These are phyloP conservation scores for Copidosoma floridanum DNA, from an alignment of 1,140 invertebrate species.

Conservation along the genomic window DNA sequence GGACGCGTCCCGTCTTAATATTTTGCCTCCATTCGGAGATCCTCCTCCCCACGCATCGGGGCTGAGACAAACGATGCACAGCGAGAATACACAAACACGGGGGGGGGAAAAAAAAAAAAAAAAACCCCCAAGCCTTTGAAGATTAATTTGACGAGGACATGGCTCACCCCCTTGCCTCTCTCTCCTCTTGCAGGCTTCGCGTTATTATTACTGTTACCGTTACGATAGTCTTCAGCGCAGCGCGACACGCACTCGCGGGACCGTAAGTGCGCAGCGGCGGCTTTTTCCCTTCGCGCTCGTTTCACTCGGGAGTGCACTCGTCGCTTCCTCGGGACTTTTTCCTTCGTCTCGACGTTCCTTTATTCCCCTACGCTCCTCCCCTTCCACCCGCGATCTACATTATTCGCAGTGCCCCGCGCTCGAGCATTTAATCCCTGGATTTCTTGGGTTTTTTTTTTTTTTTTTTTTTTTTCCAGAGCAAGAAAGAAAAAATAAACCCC, in stretches of 20 bases:
- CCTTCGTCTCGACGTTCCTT: neutral
- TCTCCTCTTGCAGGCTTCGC: too few relatives aligned
- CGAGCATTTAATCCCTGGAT: slow-evolving; percentile 14
- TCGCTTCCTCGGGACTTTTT: neutral
- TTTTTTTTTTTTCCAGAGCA: too few relatives aligned
- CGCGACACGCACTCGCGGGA: too few relatives aligned
- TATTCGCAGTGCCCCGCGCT: neutral
- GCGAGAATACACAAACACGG: neutral
- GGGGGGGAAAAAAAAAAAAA: too few relatives aligned
- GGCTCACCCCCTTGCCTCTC: neutral
- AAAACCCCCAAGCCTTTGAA: slow-evolving; percentile 5
- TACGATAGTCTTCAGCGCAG: too few relatives aligned
- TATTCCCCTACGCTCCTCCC: neutral
- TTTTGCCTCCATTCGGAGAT: too few relatives aligned
- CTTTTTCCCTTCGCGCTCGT: slow-evolving; percentile 11
- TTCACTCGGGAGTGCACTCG: neutral
- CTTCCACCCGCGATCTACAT: neutral
- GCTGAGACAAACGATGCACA: slow-evolving; percentile 2
- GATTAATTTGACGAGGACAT: slow-evolving; percentile 7
- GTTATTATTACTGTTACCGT: neutral
- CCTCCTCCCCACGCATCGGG: too few relatives aligned
- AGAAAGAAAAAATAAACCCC: too few relatives aligned
- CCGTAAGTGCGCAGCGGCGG: neutral
- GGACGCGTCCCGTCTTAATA: slow-evolving; percentile 13
- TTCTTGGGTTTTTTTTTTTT: too few relatives aligned